These are phyloP conservation scores for Euthynnus affinis DNA, from an alignment of 2,797 vertebrate genomes.

Conservation along the genomic window DNA sequence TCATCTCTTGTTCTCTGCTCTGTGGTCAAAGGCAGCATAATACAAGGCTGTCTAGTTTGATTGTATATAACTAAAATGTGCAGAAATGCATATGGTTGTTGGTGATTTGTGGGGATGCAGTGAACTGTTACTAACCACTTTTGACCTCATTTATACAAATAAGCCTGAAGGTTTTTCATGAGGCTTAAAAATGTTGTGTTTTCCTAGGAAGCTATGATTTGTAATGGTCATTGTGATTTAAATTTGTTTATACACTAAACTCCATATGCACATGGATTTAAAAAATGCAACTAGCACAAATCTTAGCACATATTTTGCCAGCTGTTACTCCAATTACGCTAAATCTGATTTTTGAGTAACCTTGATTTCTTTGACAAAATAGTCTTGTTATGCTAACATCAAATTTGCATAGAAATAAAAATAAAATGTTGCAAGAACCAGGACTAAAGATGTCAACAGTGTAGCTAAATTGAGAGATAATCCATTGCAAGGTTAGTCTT, in stretches of 20 bases:
- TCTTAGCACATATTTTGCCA: neutral
- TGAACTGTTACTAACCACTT: conserved; percentile 53
- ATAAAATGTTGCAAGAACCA: conserved; percentile 16
- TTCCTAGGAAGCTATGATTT: conserved; percentile 23
- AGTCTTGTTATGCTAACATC: conserved; percentile 15
- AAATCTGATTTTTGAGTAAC: conserved; percentile 20
- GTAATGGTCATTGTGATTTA: conserved; percentile 24
- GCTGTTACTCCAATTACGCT: conserved; percentile 8
- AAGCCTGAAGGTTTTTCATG: conserved; percentile 29
- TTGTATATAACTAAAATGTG: conserved; percentile 34
- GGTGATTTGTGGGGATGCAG: conserved; percentile 36
- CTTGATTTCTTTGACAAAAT: conserved; percentile 28
- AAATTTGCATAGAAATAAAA: conserved; percentile 48
- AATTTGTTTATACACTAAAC: conserved; percentile 10
- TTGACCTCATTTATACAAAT: conserved; percentile 62
- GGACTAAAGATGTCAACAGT: conserved; percentile 28
- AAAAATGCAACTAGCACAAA: neutral
- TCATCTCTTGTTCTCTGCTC: conserved; percentile 35
- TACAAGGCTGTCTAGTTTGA: conserved; percentile 15
- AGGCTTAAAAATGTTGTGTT: conserved; percentile 31
- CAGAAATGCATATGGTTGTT: conserved; percentile 39
- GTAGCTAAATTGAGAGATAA: conserved; percentile 48
- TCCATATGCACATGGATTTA: conserved; percentile 3
- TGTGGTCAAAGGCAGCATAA: conserved; percentile 41
- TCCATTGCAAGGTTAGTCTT: conserved; percentile 40